Base-by-base conservation (phyloP, 2,797 vertebrate genomes). In the Crax fasciolata region DNA sequence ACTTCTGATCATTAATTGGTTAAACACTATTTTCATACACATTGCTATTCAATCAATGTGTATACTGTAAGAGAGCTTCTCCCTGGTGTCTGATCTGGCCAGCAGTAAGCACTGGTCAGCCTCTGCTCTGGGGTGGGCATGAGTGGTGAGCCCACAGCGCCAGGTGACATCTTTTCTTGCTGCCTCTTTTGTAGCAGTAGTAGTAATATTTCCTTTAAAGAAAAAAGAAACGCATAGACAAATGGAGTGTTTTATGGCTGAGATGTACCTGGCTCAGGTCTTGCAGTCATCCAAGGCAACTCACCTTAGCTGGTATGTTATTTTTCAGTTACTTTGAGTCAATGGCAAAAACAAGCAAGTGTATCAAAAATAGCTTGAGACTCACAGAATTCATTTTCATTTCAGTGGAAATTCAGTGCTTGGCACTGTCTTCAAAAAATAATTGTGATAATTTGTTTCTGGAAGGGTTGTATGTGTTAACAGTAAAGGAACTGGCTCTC, bases 401-500 rank as follows among this genome's bases (percentile, higher is more conserved):
- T 78, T 78, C 48, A 35, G 49, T 78, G 49, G 63, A 73, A 24
- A 61, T 63, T 70, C 59, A 48, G 16, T 54, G 63, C 63, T 92
- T 91, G 86, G 77, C 74, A 65, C 19, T 24, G 11, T 54, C 25
- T 75, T 95, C 49, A 48, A 80, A 92, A 94, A 75, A 52, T 2
- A 28, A 43, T 32, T 28, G 24, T 73, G 58, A 20, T 65, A 55
- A 84, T 68, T 92, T 89, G 75, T 87, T 92, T 94, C 59, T 92
- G 79, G 82, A 91, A 88, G 35, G n/a, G 16, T 94, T 90, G 20
- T 91, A 38, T 61, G 16, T 55, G 70, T 79, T 86, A 74, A 43
- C 38, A 77, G 49, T 39, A 54, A 76, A 90, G 38, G 76, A 92
- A 66, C 55, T 96, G 79, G 48, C 55, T 65, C 16, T 70, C 52